Base-by-base conservation (phyloP, 2,113 vertebrate genomes). In the Ovibos moschatus region DNA sequence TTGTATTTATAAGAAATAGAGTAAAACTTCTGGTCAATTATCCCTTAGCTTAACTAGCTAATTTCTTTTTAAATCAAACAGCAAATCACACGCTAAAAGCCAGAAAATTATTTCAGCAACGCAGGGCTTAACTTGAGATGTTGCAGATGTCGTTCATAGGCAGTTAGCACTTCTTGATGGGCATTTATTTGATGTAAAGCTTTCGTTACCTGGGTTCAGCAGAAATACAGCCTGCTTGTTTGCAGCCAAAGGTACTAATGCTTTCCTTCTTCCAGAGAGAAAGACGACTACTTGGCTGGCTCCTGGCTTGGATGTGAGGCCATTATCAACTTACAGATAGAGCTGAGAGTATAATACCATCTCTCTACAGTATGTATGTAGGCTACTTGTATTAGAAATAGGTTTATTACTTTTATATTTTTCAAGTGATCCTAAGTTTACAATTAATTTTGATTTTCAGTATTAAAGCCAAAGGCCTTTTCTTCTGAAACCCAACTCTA, bases 61-160 rank as follows among this genome's bases (percentile, higher is more conserved):
- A 96, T 84, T 86, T 74, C 47, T 88, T 93, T 96, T 95, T 76
- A 81, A 95, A 87, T 87, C 53, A 47, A 97, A 87, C 12, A 92
- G 83, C 71, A 93, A 92, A 84, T 92, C 60, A 43, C 89, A 89
- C 64, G 62, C 58, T 81, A 87, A 95, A 95, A 87, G 36, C 47
- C 74, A 87, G 76, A n/a, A 95, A 95, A 74, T 86, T 92, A 87
- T 94, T 92, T 97, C 87, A 96, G 92, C 95, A 97, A 82, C 23
- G 14, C 28, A 47, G 47, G 40, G 45, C 78, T 94, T 91, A 51
- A 43, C 92, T 89, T 97, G 96, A 98, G 90, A 94, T 82, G 87
- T 43, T 95, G 91, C 95, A 95, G 79, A 90, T 90, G 84, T 89
- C 60, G 84, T 81, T 14, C 51, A 25, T 0, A 25, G 83, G 60